phyloP scores from a whole-genome alignment of 2,888 invertebrate species.

The Monopis laevigella region DNA sequence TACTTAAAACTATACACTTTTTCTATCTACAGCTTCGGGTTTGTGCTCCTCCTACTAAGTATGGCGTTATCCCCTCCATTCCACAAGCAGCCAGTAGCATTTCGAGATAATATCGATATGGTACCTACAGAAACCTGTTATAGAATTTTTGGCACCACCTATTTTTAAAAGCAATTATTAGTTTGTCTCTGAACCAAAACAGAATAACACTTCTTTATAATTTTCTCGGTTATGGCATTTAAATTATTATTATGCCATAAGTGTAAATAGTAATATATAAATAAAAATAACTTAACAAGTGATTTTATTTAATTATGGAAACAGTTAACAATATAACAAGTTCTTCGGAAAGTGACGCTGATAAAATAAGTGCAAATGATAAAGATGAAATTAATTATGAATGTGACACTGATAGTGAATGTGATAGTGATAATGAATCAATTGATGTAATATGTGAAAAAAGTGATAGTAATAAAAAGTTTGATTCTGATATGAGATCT shows the following conservation, averaged over 20 bases:
- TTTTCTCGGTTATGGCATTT: background rate
- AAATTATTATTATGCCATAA: background rate
- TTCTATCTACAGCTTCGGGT: too few relatives aligned
- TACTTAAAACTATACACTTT: too few relatives aligned
- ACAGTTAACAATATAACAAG: conserved; percentile 48
- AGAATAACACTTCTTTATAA: background rate
- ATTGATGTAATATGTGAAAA: conserved; percentile 59
- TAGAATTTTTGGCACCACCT: conserved; percentile 47
- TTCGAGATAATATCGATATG: conserved; percentile 34
- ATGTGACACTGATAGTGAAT: conserved; percentile 44
- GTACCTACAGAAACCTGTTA: conserved; percentile 49
- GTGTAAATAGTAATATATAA: background rate
- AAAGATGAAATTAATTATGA: conserved; percentile 31
- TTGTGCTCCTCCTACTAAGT: conserved; percentile 55
- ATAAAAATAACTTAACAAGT: background rate
- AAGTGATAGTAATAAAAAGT: conserved; percentile 27
- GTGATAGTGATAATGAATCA: conserved; percentile 58
- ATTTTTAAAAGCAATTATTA: conserved; percentile 63
- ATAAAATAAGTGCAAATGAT: conserved; percentile 14
- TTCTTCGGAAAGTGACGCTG: conserved; percentile 44
- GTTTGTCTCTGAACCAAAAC: background rate
- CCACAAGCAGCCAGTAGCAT: conserved; percentile 46
- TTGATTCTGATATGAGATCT: background rate
- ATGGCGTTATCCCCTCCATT: conserved; percentile 57
- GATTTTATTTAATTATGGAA: conserved; percentile 30